phyloP scores from a whole-genome alignment of 2,113 vertebrate genomes.

The Brachyistius frenatus region DNA sequence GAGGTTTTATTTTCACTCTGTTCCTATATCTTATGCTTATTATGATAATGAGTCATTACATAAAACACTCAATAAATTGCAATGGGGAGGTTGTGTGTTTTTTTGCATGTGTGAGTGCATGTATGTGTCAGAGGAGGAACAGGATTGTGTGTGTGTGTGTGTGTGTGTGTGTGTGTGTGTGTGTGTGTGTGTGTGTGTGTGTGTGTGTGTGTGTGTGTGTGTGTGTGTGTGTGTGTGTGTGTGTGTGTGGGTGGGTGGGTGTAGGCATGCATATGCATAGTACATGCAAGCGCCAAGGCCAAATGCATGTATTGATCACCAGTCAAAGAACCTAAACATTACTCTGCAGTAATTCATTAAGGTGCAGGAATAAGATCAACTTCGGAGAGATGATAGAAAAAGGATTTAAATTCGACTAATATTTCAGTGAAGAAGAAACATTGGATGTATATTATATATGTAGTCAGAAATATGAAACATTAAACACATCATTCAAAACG shows the following conservation, averaged over 20 bases:
- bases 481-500: neutral
- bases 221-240: neutral
- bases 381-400: too few species aligned
- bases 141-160: neutral
- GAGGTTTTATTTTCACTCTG: slow-evolving; percentile 44
- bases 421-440: too few species aligned
- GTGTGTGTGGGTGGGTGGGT: neutral
- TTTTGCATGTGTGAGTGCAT: neutral
- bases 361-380: slow-evolving; percentile 13
- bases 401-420: too few species aligned
- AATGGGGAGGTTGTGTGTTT: slow-evolving; percentile 28
- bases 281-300: slow-evolving; percentile 11
- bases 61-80: slow-evolving; percentile 49
- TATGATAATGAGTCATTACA: slow-evolving; percentile 68
- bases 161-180: too few species aligned
- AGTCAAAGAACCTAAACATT: slow-evolving; percentile 18
- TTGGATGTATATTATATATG: too few species aligned
- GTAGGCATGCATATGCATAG: too few species aligned
- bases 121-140: neutral
- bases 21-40: slow-evolving; percentile 58
- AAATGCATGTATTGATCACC: slow-evolving; percentile 40
- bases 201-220: neutral
- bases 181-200: neutral
- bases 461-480: too few species aligned
- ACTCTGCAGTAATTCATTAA: slow-evolving; percentile 40